Evolutionary conservation across 2,113 vertebrate genomes (phyloP).

Genomic region (Xiphophorus maculatus): DNA sequence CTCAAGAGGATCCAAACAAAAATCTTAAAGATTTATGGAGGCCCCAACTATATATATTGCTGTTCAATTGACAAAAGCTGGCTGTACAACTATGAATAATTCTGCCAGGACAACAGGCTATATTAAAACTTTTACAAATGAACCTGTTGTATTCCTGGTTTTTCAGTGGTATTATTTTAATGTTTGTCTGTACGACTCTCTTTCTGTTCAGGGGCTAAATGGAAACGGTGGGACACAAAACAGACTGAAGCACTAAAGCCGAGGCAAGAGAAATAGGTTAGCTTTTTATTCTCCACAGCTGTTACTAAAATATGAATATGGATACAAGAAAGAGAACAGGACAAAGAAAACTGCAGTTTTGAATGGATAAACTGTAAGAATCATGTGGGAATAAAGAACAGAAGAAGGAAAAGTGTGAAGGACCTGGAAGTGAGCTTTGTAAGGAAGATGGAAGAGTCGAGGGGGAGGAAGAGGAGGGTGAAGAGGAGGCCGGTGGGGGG

Average conservation of each 20-base stretch:
- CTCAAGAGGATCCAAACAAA: too few species aligned
- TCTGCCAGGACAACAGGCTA: too few species aligned
- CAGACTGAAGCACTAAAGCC: background rate
- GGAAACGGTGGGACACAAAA: too few species aligned
- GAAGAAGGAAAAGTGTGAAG: slow-evolving; percentile 73
- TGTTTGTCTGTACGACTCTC: too few species aligned
- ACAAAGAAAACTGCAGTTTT: slow-evolving; percentile 39
- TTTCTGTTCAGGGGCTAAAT: background rate
- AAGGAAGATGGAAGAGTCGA: slow-evolving; percentile 81
- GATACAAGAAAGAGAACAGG: slow-evolving; percentile 22
- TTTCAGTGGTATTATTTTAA: too few species aligned
- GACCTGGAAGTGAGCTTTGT: slow-evolving; percentile 81
- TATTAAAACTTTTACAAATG: background rate
- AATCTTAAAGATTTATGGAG: too few species aligned
- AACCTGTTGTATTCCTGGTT: background rate
- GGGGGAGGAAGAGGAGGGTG: slow-evolving; percentile 82
- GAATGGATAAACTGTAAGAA: slow-evolving; percentile 31
- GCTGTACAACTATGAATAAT: too few species aligned
- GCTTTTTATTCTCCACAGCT: background rate
- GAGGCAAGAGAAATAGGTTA: slow-evolving; percentile 2
- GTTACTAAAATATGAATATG: background rate
- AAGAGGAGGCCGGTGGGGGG: slow-evolving; percentile 84
- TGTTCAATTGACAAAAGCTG: too few species aligned
- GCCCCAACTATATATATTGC: too few species aligned
- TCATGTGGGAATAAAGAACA: slow-evolving; percentile 46